These are phyloP conservation scores for Stigmatopora argus DNA, from an alignment of 2,113 vertebrate species.

Conservation along the genomic window DNA sequence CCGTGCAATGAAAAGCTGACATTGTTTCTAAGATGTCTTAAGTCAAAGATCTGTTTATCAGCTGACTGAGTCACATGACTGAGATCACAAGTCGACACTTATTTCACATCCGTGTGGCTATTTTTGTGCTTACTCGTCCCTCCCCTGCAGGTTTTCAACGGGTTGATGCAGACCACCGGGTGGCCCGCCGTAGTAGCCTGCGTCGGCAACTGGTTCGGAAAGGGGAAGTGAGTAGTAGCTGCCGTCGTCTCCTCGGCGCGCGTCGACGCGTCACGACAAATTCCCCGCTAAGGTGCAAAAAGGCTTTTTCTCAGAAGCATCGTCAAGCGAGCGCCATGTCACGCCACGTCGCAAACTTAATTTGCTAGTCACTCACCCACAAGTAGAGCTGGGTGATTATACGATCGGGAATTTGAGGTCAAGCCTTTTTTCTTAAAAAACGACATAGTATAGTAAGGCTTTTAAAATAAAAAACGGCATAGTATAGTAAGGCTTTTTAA, in stretches of 20 bases:
- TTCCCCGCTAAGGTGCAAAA: not conserved
- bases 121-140: not conserved
- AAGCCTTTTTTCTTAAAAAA: not conserved
- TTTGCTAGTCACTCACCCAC: not conserved
- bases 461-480: too few species aligned
- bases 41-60: slow-evolving; percentile 10
- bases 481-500: too few species aligned
- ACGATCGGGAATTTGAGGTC: not conserved
- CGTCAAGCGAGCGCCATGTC: not conserved
- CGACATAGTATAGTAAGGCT: too few species aligned
- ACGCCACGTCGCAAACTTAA: not conserved
- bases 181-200: slow-evolving; percentile 93
- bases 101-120: too few species aligned
- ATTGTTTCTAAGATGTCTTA: too few species aligned
- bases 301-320: not conserved
- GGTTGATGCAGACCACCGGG: slow-evolving; percentile 89
- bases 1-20: too few species aligned
- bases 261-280: not conserved
- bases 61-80: slow-evolving; percentile 41
- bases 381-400: not conserved
- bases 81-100: not conserved
- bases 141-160: slow-evolving; percentile 78
- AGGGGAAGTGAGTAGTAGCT: slow-evolving; percentile 87
- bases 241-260: not conserved
- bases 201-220: slow-evolving; percentile 96